Percentiles rank a stretch among this genome's conserved stretches.
phyloP scores from a whole-genome alignment of 2,797 vertebrate genomes.

The Coregonus ussuriensis region DNA sequence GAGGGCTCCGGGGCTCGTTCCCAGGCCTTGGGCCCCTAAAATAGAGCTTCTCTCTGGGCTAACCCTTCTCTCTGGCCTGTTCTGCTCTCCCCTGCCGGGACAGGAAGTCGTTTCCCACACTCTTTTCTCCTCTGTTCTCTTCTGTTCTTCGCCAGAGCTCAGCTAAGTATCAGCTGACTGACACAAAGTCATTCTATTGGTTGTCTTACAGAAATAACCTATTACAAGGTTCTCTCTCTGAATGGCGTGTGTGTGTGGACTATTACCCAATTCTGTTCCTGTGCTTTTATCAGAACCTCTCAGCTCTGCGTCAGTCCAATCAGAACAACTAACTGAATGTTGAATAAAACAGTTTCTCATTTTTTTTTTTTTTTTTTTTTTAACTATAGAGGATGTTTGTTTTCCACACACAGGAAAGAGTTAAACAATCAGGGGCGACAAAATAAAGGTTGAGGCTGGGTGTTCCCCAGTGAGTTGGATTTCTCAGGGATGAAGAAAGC shows the following conservation, averaged over 20 bases:
- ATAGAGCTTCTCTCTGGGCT: conserved; percentile 54
- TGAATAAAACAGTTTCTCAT: conserved; percentile 43
- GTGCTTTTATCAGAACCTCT: conserved; percentile 11
- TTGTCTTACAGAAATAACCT: too few species aligned
- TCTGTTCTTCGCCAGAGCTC: too few species aligned
- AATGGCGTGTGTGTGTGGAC: too few species aligned
- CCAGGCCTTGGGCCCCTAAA: conserved; percentile 72
- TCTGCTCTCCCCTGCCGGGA: conserved; percentile 46
- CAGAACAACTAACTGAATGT: not conserved
- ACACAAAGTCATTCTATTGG: too few species aligned
- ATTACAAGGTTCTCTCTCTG: too few species aligned
- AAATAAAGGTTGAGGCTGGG: conserved; percentile 60
- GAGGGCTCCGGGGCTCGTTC: conserved; percentile 62
- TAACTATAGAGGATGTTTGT: conserved; percentile 40
- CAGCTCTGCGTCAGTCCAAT: not conserved
- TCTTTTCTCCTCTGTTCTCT: too few species aligned
- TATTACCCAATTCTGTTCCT: not conserved
- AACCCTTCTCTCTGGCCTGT: conserved; percentile 23
- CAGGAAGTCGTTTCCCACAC: conserved; percentile 5
- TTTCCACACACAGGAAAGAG: conserved; percentile 71
- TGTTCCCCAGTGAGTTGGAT: conserved; percentile 63
- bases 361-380: conserved; percentile 25
- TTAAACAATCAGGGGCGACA: conserved; percentile 68
- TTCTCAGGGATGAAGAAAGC: conserved; percentile 62
- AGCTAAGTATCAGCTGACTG: too few species aligned